Evolutionary conservation across 2,888 invertebrate species (phyloP), one percentile per base, ranked within the genome.

Genomic region (Lepeophtheirus nordmannii): DNA sequence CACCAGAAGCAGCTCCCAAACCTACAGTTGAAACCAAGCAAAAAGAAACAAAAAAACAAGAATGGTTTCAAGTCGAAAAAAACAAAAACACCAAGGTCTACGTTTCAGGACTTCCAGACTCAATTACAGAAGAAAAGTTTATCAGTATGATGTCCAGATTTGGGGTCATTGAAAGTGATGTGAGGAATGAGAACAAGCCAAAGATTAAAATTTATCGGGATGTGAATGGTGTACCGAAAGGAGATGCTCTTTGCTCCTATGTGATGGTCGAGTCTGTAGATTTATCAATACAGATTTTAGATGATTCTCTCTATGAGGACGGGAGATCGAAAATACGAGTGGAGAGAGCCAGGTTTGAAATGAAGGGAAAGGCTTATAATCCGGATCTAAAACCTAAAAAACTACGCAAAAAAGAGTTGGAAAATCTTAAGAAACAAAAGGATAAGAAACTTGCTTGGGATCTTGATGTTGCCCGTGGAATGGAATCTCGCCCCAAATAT

Each of bases 381-480:
- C 96, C 97, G 1, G 82, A 84, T 0, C 81, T 91, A 66, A 92
- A 91, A 75, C 91, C 91, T 0, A 93, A 90, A 75, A 86, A 87
- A 75, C 22, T 68, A 7, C 88, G 88, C 74, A 77, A 82, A 68
- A 85, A 86, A 71, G 90, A 91, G 70, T 85, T 90, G 71, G 89
- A 94, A 70, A 94, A 92, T 74, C 74, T 90, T 67, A 89, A 88
- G 76, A 90, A 90, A 75, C 85, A 86, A 77, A 89, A 96, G 74
- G 88, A 93, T 74, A 93, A 90, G 83, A 78, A 96, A 62, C 89
- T 98, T 75, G 94, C 92, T 75, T 98, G 98, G 98, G 81, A 89
- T 68, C 94, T 96, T 0, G 96, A 97, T 71, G 89, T 89, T 74
- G 81, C 89, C 1, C 78, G 85, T 40, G 90, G 89, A 1, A 14